Evolutionary conservation across 1,140 invertebrate genomes (phyloP).

Genomic region (Brachionus asplanchnoidis): DNA sequence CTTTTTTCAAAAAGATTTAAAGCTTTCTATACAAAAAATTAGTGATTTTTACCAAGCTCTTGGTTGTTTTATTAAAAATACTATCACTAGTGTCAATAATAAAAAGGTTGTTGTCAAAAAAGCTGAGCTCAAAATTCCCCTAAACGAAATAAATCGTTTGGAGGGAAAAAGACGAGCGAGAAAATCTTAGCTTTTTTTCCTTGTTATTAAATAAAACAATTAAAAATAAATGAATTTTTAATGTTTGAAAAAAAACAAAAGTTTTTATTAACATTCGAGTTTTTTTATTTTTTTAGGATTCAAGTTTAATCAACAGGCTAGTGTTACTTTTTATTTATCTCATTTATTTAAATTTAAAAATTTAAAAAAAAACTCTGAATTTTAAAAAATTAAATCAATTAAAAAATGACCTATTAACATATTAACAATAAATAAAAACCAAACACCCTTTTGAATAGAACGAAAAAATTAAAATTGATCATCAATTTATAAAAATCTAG

Average conservation of each 20-base stretch:
- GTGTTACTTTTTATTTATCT: no score
- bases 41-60: slow-evolving; percentile 29
- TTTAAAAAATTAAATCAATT: no score
- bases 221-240: neutral
- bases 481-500: no score
- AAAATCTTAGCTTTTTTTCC: neutral
- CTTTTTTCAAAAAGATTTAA: slow-evolving; percentile 42
- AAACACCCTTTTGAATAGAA: no score
- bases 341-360: no score
- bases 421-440: no score
- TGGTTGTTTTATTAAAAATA: slow-evolving; percentile 33
- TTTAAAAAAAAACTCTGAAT: no score
- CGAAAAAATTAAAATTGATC: no score
- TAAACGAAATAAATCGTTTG: neutral
- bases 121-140: slow-evolving; percentile 2
- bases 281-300: neutral
- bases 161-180: slow-evolving; percentile 20
- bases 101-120: slow-evolving; percentile 19
- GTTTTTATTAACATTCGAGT: neutral
- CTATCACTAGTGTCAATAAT: neutral
- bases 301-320: no score
- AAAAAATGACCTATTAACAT: no score
- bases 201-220: neutral
- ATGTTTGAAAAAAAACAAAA: neutral
- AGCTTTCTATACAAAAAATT: slow-evolving; percentile 35